A percentile compares a stretch with the other conserved stretches of the same genome.
Conservation (phyloP, 2,888 invertebrate genomes). For the Lottia scabra region DNA sequence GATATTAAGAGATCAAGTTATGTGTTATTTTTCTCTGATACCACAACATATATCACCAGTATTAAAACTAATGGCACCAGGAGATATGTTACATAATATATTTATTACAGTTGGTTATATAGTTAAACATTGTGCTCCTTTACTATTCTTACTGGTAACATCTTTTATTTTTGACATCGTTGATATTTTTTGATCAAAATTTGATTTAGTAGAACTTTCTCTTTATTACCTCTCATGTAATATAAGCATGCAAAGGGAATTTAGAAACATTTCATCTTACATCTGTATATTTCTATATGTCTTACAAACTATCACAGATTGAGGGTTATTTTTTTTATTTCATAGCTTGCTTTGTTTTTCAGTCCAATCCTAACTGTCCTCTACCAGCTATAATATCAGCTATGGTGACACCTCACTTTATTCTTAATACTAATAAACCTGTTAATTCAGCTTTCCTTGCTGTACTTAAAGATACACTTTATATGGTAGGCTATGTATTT, state of each 20-base stretch:
- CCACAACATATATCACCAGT: slow-evolving; percentile 39
- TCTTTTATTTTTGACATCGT: too few relatives aligned
- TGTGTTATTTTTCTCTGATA: slow-evolving; percentile 46
- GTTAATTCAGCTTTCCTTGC: slow-evolving; percentile 43
- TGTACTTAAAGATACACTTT: slow-evolving; percentile 45
- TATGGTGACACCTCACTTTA: slow-evolving; percentile 51
- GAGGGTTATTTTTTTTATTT: too few relatives aligned
- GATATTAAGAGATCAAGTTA: slow-evolving; percentile 42
- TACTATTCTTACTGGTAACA: slow-evolving; percentile 56
- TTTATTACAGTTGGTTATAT: slow-evolving; percentile 51
- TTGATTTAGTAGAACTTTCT: too few relatives aligned
- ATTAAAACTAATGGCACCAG: slow-evolving; percentile 34
- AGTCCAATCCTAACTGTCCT: slow-evolving; percentile 53
- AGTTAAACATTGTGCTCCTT: slow-evolving; percentile 53
- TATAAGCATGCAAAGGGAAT: too few relatives aligned
- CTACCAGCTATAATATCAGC: slow-evolving; percentile 52
- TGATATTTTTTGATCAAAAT: too few relatives aligned
- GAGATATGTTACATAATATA: slow-evolving; percentile 39
- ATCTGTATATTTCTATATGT: too few relatives aligned
- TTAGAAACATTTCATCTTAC: too few relatives aligned
- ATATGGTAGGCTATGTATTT: slow-evolving; percentile 39
- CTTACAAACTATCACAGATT: too few relatives aligned
- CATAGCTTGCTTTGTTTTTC: slow-evolving; percentile 17
- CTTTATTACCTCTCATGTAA: too few relatives aligned
- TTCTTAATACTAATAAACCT: slow-evolving; percentile 51